A percentile compares a stretch with the other conserved stretches of the same genome.
Evolutionary conservation across 1,140 invertebrate species (phyloP).

Genomic region (Argopecten irradians): DNA sequence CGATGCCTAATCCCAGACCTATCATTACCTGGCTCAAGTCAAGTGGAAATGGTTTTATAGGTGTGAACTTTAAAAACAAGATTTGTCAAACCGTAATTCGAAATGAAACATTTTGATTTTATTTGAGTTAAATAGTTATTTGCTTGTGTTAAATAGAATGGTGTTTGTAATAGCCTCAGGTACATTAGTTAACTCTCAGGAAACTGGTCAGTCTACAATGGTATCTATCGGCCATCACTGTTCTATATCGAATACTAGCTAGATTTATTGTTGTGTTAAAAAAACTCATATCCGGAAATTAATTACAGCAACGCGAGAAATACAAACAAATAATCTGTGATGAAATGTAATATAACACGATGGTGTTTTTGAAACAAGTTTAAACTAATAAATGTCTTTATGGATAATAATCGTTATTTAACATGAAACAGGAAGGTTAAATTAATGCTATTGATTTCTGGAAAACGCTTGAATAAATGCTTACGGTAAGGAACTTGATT

Average conservation of each 20-base stretch:
- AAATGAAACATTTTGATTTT: constrained; percentile 23
- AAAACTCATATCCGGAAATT: constrained; percentile 8
- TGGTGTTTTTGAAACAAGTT: not conserved
- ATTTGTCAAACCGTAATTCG: constrained; percentile 18
- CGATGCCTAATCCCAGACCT: not conserved
- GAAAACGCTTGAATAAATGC: not conserved
- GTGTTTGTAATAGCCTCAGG: not conserved
- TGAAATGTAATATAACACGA: constrained; percentile 18
- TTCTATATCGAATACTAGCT: not conserved
- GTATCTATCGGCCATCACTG: not conserved
- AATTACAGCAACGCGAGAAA: not conserved
- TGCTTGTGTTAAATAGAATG: constrained; percentile 17
- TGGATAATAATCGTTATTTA: not conserved
- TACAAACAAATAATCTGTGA: not conserved
- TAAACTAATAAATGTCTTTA: not conserved
- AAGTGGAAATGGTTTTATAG: constrained; percentile 18
- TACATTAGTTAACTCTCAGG: constrained; percentile 15
- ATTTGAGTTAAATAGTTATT: constrained; percentile 19
- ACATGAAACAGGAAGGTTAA: not conserved
- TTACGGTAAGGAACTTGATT: no score
- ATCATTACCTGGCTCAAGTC: constrained; percentile 15
- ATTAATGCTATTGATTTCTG: not conserved
- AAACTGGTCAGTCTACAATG: not conserved
- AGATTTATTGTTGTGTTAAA: constrained; percentile 22
- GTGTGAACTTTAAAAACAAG: constrained; percentile 22